phyloP scores from a whole-genome alignment of 2,113 vertebrate species.

The Dolichallabes microphthalmus region DNA sequence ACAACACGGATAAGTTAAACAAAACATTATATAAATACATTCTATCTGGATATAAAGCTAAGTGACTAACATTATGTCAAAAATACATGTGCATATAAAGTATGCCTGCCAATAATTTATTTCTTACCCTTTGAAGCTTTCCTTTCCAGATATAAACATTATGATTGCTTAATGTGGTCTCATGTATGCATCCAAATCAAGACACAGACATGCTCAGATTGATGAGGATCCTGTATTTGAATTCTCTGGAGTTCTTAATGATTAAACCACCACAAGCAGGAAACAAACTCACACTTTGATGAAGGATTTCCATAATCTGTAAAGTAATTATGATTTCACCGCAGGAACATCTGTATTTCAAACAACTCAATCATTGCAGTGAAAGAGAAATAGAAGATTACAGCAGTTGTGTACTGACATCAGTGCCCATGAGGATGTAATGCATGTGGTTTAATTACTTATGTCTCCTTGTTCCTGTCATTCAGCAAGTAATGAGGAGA shows the following conservation, averaged over 20 bases:
- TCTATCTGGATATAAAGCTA: not conserved
- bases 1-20: not conserved
- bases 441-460: not conserved
- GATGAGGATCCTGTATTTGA: conserved; percentile 14
- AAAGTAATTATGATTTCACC: conserved; percentile 56
- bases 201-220: conserved; percentile 9
- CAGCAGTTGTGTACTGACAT: conserved; percentile 29
- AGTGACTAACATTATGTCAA: not conserved
- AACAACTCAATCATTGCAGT: conserved; percentile 31
- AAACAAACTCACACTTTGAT: conserved; percentile 44
- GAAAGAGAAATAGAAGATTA: conserved; percentile 30
- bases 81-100: not conserved
- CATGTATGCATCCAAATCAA: conserved; percentile 1
- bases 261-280: conserved; percentile 34
- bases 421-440: not conserved
- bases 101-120: not conserved
- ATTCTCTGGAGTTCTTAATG: conserved; percentile 2
- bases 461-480: conserved; percentile 24
- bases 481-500: conserved; percentile 9
- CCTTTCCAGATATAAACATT: not conserved
- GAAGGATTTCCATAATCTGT: conserved; percentile 60
- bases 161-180: not conserved
- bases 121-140: not conserved
- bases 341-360: conserved; percentile 50
- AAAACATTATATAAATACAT: not conserved